Evolutionary conservation across 2,797 vertebrate genomes (phyloP).

Genomic region (Mionectes olivaceus): DNA sequence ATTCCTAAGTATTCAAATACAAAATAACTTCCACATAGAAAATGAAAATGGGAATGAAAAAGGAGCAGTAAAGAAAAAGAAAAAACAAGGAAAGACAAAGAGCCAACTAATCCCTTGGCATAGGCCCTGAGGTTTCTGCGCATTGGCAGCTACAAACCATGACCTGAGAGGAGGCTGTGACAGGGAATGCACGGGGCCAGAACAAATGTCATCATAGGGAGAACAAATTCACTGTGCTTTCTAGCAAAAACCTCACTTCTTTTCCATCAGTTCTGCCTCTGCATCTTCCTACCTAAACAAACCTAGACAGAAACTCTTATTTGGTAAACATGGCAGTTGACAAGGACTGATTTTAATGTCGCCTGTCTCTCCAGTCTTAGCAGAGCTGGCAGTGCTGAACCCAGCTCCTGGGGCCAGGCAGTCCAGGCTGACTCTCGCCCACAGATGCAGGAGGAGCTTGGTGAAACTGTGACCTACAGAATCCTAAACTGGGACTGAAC

Average conservation of each 20-base stretch:
- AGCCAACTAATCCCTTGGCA: too few relatives aligned
- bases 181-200: rapidly evolving
- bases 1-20: neutral
- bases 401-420: rapidly evolving
- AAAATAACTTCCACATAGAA: neutral
- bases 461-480: neutral
- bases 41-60: neutral
- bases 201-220: rapidly evolving
- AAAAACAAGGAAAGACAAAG: too few relatives aligned
- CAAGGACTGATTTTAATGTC: neutral
- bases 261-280: neutral
- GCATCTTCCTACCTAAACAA: neutral
- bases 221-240: neutral
- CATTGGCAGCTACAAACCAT: neutral
- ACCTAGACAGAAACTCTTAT: neutral
- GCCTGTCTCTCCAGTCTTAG: neutral
- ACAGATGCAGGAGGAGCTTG: rapidly evolving
- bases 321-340: rapidly evolving
- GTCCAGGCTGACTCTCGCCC: neutral
- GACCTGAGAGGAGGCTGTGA: neutral
- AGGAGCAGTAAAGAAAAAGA: neutral
- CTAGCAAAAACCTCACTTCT: neutral
- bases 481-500: neutral
- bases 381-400: neutral
- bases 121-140: neutral